phyloP scores from a whole-genome alignment of 2,888 invertebrate species.

The Kuschelorhynchus macadamiae region DNA sequence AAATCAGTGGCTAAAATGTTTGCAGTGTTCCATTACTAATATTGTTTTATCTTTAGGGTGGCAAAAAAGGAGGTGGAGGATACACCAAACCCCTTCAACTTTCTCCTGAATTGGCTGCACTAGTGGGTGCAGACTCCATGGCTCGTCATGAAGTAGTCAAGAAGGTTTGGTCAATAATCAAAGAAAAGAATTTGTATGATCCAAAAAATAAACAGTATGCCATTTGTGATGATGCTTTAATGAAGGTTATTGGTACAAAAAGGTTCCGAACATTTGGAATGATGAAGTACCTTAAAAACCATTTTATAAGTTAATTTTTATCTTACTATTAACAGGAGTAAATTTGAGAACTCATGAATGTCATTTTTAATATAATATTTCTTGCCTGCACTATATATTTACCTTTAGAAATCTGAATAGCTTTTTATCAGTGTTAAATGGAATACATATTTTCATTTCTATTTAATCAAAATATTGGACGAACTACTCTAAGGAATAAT shows the following conservation, averaged over 20 bases:
- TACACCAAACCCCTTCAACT: constrained; percentile 89
- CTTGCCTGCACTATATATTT: too few species aligned
- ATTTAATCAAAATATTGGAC: too few species aligned
- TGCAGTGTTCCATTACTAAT: constrained; percentile 2
- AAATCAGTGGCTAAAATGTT: neutral
- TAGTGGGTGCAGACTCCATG: constrained; percentile 88
- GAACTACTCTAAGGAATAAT: too few species aligned
- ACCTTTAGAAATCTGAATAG: neutral
- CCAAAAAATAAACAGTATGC: constrained; percentile 96
- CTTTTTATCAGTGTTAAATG: constrained; percentile 1
- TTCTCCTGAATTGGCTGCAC: constrained; percentile 86
- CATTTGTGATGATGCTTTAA: constrained; percentile 91
- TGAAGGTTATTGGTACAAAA: constrained; percentile 91
- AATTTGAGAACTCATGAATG: too few species aligned
- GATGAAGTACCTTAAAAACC: constrained; percentile 96
- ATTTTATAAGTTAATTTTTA: constrained; percentile 78
- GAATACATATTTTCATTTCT: neutral
- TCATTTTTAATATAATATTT: too few species aligned
- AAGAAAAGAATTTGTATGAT: constrained; percentile 90
- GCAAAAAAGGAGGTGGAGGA: constrained; percentile 75
- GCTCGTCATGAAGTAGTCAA: constrained; percentile 93
- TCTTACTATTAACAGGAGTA: constrained; percentile 8
- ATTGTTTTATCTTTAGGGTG: constrained; percentile 50
- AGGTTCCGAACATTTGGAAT: constrained; percentile 96
- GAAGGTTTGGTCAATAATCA: constrained; percentile 91